Evolutionary conservation across 2,797 vertebrate genomes (phyloP), one percentile per base, ranked within the genome.

Genomic region (Steatocranus sp.): DNA sequence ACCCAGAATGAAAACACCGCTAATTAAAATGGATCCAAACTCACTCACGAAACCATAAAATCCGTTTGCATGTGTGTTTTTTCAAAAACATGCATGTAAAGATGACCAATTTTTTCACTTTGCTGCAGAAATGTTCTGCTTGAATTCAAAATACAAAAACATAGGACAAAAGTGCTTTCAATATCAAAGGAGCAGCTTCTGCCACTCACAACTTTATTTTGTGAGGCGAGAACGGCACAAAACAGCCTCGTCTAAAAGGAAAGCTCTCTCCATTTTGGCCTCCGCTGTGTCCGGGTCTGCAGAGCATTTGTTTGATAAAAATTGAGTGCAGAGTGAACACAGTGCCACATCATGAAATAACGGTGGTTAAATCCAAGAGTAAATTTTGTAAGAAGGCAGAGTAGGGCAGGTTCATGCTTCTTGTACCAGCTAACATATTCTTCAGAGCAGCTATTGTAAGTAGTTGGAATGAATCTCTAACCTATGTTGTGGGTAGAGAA

Each of bases 291-390:
- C 41, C 0, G 4, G 10, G 41, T 15, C 3, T 15, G 63, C 41
- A n/a, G 51, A 36, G 53, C 15, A 27, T 50, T 63, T 43, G 49
- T 54, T 43, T 54, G 63, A 73, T 80, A 41, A 70, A 63, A 41
- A 14, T 14, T 17, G 63, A 54, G 51, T 5, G 30, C 20, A 14
- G 41, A 10, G 79, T 56, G 46, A 54, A 75, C 1, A 14, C 30
- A 36, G 68, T 17, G 0, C 17, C 41, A 30, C 49, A 1, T 70
- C 36, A 32, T n/a, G 5, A 15, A 1, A 50, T 68, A 34, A 38
- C 1, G 3, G 30, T 53, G 76, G 34, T 17, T 41, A 73, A 48
- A 73, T 73, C 15, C 43, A 48, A n/a, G 25, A 73, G 41, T 48
- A n/a, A n/a, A 43, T 17, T 43, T 68, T 7, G 20, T 43, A 17